Conservation (phyloP, 2,888 invertebrate species). For the Drosophila barbarae region DNA sequence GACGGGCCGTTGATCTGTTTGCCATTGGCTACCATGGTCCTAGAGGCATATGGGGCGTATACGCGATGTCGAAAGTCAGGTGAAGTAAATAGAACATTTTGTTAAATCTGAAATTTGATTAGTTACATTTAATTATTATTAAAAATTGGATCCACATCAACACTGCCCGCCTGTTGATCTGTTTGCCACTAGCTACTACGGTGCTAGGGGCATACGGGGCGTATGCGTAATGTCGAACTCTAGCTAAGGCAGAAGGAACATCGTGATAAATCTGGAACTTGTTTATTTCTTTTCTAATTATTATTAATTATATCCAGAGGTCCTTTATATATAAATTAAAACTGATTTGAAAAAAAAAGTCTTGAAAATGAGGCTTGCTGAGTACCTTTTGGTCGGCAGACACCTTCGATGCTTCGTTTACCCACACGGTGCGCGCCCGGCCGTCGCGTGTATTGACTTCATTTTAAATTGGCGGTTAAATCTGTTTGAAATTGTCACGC, state of each 20-base stretch:
- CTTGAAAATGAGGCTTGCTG: not conserved
- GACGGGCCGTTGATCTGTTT: conserved; percentile 67
- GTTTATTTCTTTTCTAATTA: too few relatives aligned
- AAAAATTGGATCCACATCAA: too few relatives aligned
- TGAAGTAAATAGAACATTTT: not conserved
- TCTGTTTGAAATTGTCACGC: conserved; percentile 76
- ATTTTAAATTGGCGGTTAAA: conserved; percentile 76
- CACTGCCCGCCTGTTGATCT: too few relatives aligned
- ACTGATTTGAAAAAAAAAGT: too few relatives aligned
- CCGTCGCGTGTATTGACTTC: conserved; percentile 71
- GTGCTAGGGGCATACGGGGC: not conserved
- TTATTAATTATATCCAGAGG: too few relatives aligned
- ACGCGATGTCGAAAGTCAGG: not conserved
- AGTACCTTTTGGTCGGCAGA: conserved; percentile 6
- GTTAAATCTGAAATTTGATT: too few relatives aligned
- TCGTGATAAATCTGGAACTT: not conserved
- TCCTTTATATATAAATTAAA: too few relatives aligned
- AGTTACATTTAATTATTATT: too few relatives aligned
- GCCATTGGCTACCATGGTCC: conserved; percentile 9
- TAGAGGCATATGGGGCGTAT: conserved; percentile 10
- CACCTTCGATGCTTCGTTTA: not conserved
- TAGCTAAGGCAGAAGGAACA: not conserved
- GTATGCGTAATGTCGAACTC: not conserved
- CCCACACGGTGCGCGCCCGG: conserved; percentile 44
- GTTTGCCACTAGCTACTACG: conserved; percentile 16